A percentile compares a stretch with the other conserved stretches of the same genome.
Conservation (phyloP, 2,888 invertebrate genomes). For the Ichneumoninae sp. region DNA sequence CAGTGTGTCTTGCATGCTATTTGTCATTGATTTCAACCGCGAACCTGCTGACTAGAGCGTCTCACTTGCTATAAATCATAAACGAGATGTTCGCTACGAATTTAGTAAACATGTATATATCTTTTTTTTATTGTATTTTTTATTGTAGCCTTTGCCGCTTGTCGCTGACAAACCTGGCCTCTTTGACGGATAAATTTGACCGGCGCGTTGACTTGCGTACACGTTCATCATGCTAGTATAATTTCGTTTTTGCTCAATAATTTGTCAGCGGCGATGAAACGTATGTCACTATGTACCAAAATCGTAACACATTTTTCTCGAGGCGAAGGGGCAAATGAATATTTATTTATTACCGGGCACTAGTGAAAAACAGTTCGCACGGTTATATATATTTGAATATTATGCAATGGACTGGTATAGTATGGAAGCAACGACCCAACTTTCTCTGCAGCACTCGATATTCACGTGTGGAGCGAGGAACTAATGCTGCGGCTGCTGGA, state of each 20-base stretch:
- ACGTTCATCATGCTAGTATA: constrained; percentile 22
- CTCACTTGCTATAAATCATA: too few species aligned
- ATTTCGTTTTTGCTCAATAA: constrained; percentile 36
- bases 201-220: constrained; percentile 14
- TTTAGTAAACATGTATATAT: too few species aligned
- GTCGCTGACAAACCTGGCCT: background rate
- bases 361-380: constrained; percentile 15
- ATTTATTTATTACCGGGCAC: constrained; percentile 28
- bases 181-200: background rate
- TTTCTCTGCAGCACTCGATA: background rate
- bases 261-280: constrained; percentile 21
- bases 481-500: background rate
- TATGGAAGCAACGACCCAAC: background rate
- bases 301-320: background rate
- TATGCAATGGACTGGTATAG: background rate
- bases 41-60: too few species aligned
- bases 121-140: background rate
- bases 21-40: too few species aligned
- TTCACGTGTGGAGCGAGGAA: background rate
- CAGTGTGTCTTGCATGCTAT: too few species aligned
- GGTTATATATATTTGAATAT: constrained; percentile 4
- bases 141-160: background rate
- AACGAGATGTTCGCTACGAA: too few species aligned
- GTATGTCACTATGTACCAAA: background rate
- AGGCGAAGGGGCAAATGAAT: constrained; percentile 18